Evolutionary conservation across 1,140 invertebrate species (phyloP), one percentile per base, ranked within the genome.

Genomic region (Leptopilina boulardi): DNA sequence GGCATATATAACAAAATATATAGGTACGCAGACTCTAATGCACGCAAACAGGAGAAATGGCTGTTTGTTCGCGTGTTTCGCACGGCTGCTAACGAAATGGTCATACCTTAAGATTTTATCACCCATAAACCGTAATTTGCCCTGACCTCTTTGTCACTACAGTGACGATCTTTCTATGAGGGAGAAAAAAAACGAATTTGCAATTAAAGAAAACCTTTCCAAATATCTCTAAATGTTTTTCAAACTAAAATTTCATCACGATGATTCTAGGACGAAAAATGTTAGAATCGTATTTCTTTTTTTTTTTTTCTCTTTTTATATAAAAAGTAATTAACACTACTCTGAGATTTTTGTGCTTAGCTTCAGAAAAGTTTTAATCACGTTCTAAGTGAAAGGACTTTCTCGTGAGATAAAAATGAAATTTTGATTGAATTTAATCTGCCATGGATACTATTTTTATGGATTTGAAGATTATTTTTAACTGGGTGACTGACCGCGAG

Each of bases 181-280:
- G 9, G 34, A 2, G 34, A 9, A 9, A 18, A 11, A 41, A 54
- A 30, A 38, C 70, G 19, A 13, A 41, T 21, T 18, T 74, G 51
- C 72, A 59, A 78, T 78, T 71, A 75, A 78, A 75, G 74, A 54
- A 74, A 70, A 54, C 3, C 10, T 66, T 26, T n/a, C n/a, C n/a
- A n/a, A n/a, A n/a, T 0, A 19, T 56, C 6, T 11, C n/a, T 8
- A 19, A 11, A 56, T 9, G 3, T 11, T 18, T 21, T 23, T 11
- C 13, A 9, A 21, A 11, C 8, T 21, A 19, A n/a, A n/a, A n/a
- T n/a, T n/a, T n/a, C n/a, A n/a, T n/a, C n/a, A n/a, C n/a, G n/a
- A n/a, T n/a, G n/a, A n/a, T n/a, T n/a, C n/a, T n/a, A n/a, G n/a
- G n/a, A n/a, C n/a, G n/a, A n/a, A n/a, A n/a, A n/a, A n/a, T n/a